phyloP scores from a whole-genome alignment of 1,140 invertebrate genomes.

The Drosophila orena region DNA sequence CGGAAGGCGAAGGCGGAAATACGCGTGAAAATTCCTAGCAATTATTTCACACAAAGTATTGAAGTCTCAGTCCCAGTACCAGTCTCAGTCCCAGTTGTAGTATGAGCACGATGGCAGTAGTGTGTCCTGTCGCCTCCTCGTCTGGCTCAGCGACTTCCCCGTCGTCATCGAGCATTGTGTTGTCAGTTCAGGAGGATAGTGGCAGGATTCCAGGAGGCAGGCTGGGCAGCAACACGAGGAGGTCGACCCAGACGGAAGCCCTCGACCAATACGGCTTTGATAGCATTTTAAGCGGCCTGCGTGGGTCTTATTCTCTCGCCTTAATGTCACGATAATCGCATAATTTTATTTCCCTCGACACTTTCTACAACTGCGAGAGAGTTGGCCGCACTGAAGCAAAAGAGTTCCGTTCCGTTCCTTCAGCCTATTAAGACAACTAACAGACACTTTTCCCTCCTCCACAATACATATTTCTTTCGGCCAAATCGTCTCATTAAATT shows the following conservation, averaged over 20 bases:
- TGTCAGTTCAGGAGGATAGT: slow-evolving; percentile 19
- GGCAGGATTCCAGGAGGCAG: neutral
- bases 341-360: slow-evolving; percentile 64
- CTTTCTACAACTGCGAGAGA: slow-evolving; percentile 14
- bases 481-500: slow-evolving; percentile 58
- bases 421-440: slow-evolving; percentile 35
- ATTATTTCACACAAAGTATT: slow-evolving; percentile 80
- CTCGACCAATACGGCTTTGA: slow-evolving; percentile 63
- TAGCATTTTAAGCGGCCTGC: slow-evolving; percentile 73
- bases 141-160: slow-evolving; percentile 21
- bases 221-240: slow-evolving; percentile 2
- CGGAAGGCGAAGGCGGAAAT: slow-evolving; percentile 60
- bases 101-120: slow-evolving; percentile 12
- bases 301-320: slow-evolving; percentile 61
- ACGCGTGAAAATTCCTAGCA: slow-evolving; percentile 81
- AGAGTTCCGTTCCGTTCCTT: slow-evolving; percentile 13
- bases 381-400: slow-evolving; percentile 11
- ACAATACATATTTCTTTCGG: slow-evolving; percentile 53
- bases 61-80: slow-evolving; percentile 12
- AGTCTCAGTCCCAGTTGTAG: too few relatives aligned
- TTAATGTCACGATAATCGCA: slow-evolving; percentile 73
- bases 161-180: slow-evolving; percentile 44
- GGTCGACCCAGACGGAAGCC: slow-evolving; percentile 51
- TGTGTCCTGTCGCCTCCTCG: slow-evolving; percentile 34
- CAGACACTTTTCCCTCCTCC: slow-evolving; percentile 1